Percentiles rank a stretch among this genome's conserved stretches.
These are phyloP conservation scores for Sebastes kiyomatsui DNA, from an alignment of 2,797 vertebrate genomes.

Conservation along the genomic window DNA sequence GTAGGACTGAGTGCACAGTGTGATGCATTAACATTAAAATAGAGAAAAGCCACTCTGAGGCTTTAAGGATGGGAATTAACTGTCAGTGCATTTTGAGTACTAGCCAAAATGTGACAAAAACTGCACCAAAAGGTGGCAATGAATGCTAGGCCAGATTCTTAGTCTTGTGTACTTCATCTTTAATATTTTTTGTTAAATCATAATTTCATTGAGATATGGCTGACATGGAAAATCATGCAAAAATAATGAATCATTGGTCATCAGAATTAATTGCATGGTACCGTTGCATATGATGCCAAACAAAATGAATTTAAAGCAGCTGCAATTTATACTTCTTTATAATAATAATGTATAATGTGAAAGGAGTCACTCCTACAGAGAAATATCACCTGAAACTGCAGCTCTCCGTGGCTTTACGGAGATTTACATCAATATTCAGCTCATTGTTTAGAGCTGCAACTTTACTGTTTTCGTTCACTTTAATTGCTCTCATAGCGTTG, in stretches of 20 bases:
- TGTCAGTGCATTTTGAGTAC: neutral
- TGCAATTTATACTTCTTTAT: neutral
- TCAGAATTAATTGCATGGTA: too few species aligned
- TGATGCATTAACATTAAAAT: constrained; percentile 33
- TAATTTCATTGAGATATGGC: neutral
- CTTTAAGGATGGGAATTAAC: neutral
- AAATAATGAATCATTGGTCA: neutral
- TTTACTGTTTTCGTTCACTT: neutral
- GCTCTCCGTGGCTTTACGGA: neutral
- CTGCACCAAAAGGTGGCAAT: neutral
- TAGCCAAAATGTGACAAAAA: neutral
- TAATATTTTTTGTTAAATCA: neutral
- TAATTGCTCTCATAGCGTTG: neutral
- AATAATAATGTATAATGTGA: neutral
- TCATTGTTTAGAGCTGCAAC: neutral
- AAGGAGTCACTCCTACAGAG: neutral
- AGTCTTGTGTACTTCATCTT: neutral
- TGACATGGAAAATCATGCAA: neutral
- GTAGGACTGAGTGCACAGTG: constrained; percentile 7
- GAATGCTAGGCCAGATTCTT: neutral
- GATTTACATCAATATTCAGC: neutral
- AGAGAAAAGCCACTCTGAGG: neutral
- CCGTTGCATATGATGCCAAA: neutral
- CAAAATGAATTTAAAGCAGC: neutral
- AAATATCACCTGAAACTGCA: neutral